phyloP scores from a whole-genome alignment of 2,113 vertebrate genomes.

The Gymnobelideus leadbeateri region DNA sequence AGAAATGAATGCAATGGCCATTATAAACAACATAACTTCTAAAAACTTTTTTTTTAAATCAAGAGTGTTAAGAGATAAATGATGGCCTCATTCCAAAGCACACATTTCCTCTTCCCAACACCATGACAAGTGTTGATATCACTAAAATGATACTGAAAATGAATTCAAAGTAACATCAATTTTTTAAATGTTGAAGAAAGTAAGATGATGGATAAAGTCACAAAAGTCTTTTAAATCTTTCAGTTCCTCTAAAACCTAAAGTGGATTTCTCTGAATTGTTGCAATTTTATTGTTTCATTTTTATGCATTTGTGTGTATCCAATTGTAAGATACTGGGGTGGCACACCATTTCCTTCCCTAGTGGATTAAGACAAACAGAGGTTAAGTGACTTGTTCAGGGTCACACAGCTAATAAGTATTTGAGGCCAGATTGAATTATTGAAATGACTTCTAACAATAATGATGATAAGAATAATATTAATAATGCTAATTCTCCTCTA shows the following conservation, averaged over 20 bases:
- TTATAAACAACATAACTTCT: constrained; percentile 81
- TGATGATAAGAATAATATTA: background rate
- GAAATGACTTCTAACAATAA: background rate
- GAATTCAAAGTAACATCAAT: constrained; percentile 81
- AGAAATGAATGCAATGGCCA: constrained; percentile 80
- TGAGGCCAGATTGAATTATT: background rate
- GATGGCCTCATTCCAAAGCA: constrained; percentile 81
- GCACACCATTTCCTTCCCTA: background rate
- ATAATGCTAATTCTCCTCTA: background rate
- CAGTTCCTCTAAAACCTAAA: constrained; percentile 60
- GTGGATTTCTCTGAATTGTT: constrained; percentile 29
- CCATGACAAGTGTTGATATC: constrained; percentile 84
- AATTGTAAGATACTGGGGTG: background rate
- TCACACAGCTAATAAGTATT: background rate
- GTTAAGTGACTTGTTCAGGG: background rate
- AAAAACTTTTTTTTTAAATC: constrained; percentile 77
- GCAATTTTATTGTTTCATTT: background rate
- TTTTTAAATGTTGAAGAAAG: constrained; percentile 80
- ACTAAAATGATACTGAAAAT: constrained; percentile 82
- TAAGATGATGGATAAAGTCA: constrained; percentile 72
- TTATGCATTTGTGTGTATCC: background rate
- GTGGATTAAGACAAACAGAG: background rate
- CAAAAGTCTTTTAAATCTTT: constrained; percentile 56
- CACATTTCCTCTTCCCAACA: constrained; percentile 82
- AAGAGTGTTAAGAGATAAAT: constrained; percentile 78